Base-by-base conservation (phyloP, 2,888 invertebrate species). In the Zonitis immaculata region DNA sequence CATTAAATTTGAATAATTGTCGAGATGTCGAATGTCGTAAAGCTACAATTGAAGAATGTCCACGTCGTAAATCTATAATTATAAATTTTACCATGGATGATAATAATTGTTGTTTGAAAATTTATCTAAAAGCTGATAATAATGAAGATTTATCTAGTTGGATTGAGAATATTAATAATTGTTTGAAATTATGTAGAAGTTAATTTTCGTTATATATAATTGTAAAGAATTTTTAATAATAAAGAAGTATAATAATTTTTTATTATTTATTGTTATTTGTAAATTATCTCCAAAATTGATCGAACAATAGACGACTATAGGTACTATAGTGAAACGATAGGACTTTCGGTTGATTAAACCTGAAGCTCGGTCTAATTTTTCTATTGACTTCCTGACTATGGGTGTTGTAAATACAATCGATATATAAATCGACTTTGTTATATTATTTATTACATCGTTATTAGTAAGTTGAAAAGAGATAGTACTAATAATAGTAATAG, bases 111-210 rank as follows among this genome's bases (percentile, higher is more conserved):
- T 51, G 61, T 26, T 62, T 54, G 49, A 58, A 16, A 73, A 72
- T 39, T 70, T 75, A 75, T 51, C 74, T 82, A 59, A 74, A 77
- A 1, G 76, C 77, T 14, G 81, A 81, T 50, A 77, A 71, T n/a
- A 73, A 72, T 45, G 56, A 65, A 3, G 80, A 81, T 49, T 69
- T 79, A 11, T 59, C 68, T 14, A 68, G 68, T 43, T 82, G 82
- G 82, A 59, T 62, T 1, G 35, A 43, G 5, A 56, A 62, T 18
- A 25, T 68, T 6, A 56, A 59, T 26, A 50, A 50, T 7, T 51
- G 58, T 32, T 48, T 68, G 16, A 32, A 60, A n/a, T 28, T 43
- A 14, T 35, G 48, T 12, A 42, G 39, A 11, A 20, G 16, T 20
- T 39, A n/a, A 39, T 5, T 3, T 35, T 35, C n/a, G n/a, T n/a